Evolutionary conservation across 2,888 invertebrate species (phyloP), one percentile per base, ranked within the genome.

Genomic region (Lypha dubia): DNA sequence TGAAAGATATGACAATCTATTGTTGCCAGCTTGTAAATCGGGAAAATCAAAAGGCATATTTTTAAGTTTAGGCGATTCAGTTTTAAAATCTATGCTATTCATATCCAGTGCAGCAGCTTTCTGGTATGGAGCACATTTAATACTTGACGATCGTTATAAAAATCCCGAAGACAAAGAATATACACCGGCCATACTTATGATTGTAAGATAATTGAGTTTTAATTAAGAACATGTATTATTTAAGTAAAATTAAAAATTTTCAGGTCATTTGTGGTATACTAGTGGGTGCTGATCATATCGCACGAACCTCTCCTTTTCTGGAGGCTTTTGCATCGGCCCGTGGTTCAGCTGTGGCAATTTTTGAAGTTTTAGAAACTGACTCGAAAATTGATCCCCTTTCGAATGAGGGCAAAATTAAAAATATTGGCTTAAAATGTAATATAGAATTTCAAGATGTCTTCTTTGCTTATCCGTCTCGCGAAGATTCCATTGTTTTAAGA

Each of bases 71-170:
- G 95, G 96, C 41, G 95, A 95, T 84, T 96, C 94, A 0, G 90
- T 95, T 0, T 94, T 96, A 93, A 96, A 96, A 94, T 93, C 96
- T 46, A 94, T 96, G 86, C 94, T 96, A 17, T 96, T 95, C 89
- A 93, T 94, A n/a, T 95, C 95, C 15, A 96, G 96, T 89, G 94
- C 96, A 0, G 92, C 96, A 0, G 94, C 96, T 0, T 96, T 97
- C 90, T 97, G 96, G 96, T 97, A 96, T 90, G 97, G 97, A 0
- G 95, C 96, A 0, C 94, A 94, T 76, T 93, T 97, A 15, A 96
- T 96, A 83, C 88, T 96, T 41, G 94, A 95, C 0, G 95, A 95
- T 90, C 93, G 95, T 24, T 91, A 93, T 1, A 93, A 94, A 51
- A 63, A 84, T 58, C 77, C 84, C 46, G 93, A 91, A 0, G 90